Evolutionary conservation across 2,888 invertebrate species (phyloP), one percentile per base, ranked within the genome.

Genomic region (Carterocephalus palaemon): DNA sequence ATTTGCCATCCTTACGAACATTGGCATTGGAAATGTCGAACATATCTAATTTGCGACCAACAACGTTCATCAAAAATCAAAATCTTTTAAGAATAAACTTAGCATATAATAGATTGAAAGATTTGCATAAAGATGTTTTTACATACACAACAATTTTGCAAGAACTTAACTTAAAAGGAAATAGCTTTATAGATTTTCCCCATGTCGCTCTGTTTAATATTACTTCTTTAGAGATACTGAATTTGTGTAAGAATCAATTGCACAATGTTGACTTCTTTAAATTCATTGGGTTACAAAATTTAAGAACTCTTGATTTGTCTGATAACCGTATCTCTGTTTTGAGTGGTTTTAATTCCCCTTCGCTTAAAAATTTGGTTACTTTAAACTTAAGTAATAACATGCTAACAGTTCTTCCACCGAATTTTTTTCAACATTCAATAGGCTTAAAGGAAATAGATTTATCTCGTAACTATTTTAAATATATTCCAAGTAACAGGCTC

Each of bases 311-410:
- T 9, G 92, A 93, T 70, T 81, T 96, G 36, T 90, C 91, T 47
- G 88, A 91, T 58, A 96, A 96, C 70, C 87, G 88, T 59, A 92
- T 96, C 62, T 91, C 91, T 31, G 89, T 93, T 15, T 68, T 94
- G 45, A 91, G 91, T 13, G 94, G 94, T 7, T 94, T 95, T 64
- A 92, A 92, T 54, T 90, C 92, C 0, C 91, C 92, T 0, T 92
- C 92, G 56, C 83, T 95, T 37, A 92, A 92, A 13, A 93, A 92
- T 58, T 75, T 95, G 31, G 81, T 92, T 19, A 90, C 90, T 5
- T 90, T 95, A 46, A 93, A 95, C 73, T 87, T 95, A 43, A 93
- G 93, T 59, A 90, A 90, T 43, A 95, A 95, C 70, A 86, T 90
- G 56, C 71, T 95, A 53, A 89, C 93, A 17, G 91, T 93, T 47